These are phyloP conservation scores for Menidia menidia DNA, from an alignment of 2,797 vertebrate species.

Conservation along the genomic window DNA sequence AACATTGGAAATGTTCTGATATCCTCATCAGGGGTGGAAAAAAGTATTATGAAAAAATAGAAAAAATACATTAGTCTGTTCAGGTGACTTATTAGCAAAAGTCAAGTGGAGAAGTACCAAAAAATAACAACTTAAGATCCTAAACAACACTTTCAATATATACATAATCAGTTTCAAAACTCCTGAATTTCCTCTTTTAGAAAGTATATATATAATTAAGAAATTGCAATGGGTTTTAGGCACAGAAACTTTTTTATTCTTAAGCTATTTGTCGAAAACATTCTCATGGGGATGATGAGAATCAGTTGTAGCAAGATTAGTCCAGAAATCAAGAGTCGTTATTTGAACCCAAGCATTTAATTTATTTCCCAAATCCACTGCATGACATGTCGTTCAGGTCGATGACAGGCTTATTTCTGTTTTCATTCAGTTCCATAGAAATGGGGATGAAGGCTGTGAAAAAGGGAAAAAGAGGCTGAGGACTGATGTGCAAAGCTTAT, in stretches of 20 bases:
- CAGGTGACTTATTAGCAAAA: conserved; percentile 14
- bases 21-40: too few relatives aligned
- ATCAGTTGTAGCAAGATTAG: conserved; percentile 46
- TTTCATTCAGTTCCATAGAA: conserved; percentile 42
- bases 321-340: conserved; percentile 55
- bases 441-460: conserved; percentile 32
- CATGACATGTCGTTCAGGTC: conserved; percentile 69
- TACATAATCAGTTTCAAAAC: conserved; percentile 56
- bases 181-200: conserved; percentile 58
- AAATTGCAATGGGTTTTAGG: not conserved
- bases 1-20: conserved; percentile 14
- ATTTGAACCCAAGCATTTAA: conserved; percentile 56
- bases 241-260: conserved; percentile 28
- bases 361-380: conserved; percentile 57
- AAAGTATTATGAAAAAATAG: too few relatives aligned
- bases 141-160: conserved; percentile 59
- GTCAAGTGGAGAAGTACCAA: conserved; percentile 16
- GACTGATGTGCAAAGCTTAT: conserved; percentile 41
- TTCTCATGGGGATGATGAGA: conserved; percentile 51
- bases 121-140: conserved; percentile 47
- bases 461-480: conserved; percentile 33
- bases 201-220: conserved; percentile 14
- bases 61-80: conserved; percentile 12
- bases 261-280: conserved; percentile 34
- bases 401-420: conserved; percentile 40